A percentile compares a stretch with the other conserved stretches of the same genome.
phyloP scores from a whole-genome alignment of 1,140 invertebrate species.

The Papilio xuthus region DNA sequence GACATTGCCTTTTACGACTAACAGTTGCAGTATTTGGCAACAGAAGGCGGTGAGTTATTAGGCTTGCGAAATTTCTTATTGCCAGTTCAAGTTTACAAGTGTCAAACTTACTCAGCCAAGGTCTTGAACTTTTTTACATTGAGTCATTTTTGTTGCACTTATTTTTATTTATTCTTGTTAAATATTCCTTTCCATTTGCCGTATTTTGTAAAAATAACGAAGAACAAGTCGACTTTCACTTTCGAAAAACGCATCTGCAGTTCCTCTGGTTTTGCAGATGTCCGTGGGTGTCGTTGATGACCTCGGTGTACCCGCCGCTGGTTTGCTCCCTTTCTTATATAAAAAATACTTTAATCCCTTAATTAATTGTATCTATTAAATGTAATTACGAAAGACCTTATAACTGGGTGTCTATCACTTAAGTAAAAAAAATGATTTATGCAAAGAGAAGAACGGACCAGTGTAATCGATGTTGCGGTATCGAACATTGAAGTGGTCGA shows the following conservation, averaged over 20 bases:
- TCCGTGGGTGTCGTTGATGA: too few relatives aligned
- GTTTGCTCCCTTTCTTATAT: too few relatives aligned
- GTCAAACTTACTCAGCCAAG: constrained; percentile 20
- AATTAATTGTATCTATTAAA: too few relatives aligned
- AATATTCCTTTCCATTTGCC: too few relatives aligned
- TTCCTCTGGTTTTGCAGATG: too few relatives aligned
- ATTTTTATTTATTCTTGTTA: too few relatives aligned
- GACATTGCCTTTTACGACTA: neutral
- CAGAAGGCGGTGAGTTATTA: constrained; percentile 8
- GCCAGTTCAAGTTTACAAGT: constrained; percentile 30
- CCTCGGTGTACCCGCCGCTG: too few relatives aligned
- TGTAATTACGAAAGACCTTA: too few relatives aligned
- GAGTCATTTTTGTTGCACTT: constrained; percentile 18
- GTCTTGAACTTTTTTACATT: constrained; percentile 9
- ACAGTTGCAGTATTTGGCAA: neutral
- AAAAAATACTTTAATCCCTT: too few relatives aligned
- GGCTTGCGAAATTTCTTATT: constrained; percentile 12
- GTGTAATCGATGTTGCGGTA: constrained; percentile 23
- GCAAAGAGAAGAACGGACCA: neutral
- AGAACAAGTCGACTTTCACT: too few relatives aligned
- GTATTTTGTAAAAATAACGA: too few relatives aligned
- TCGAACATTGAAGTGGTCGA: neutral
- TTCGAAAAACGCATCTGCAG: too few relatives aligned
- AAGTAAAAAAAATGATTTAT: neutral
- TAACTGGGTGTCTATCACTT: neutral